A percentile compares a stretch with the other conserved stretches of the same genome.
phyloP scores from a whole-genome alignment of 2,113 vertebrate genomes.

The Eidolon helvum region DNA sequence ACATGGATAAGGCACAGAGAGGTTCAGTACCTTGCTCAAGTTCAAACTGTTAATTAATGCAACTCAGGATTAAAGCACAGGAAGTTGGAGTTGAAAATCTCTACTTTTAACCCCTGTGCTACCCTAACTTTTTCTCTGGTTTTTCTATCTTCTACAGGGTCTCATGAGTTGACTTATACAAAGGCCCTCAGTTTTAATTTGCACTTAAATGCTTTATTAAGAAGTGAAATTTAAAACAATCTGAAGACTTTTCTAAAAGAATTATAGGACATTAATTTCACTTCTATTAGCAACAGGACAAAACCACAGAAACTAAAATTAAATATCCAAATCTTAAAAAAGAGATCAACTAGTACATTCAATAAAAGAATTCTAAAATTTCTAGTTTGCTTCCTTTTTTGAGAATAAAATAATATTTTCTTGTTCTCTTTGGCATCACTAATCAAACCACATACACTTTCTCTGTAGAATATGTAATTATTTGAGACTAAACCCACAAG shows the following conservation, averaged over 20 bases:
- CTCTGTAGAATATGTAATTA: background rate
- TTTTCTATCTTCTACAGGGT: background rate
- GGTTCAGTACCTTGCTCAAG: background rate
- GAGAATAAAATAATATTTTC: background rate
- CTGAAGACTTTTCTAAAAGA: background rate
- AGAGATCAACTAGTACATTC: background rate
- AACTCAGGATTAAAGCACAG: background rate
- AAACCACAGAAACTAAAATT: constrained; percentile 30
- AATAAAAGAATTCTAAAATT: constrained; percentile 8
- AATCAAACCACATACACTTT: background rate
- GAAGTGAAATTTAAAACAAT: constrained; percentile 39
- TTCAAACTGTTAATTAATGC: background rate
- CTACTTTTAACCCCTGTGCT: background rate
- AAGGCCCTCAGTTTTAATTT: background rate
- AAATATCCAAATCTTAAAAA: background rate
- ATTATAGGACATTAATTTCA: background rate
- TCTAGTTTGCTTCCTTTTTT: background rate
- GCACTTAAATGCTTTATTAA: background rate
- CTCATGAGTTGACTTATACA: background rate
- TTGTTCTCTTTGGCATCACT: constrained; percentile 19
- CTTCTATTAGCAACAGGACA: background rate
- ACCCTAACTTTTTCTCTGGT: background rate
- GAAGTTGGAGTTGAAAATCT: background rate
- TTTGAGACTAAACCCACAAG: background rate
- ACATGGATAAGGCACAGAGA: background rate